These are phyloP conservation scores for Saguinus imperator DNA, from an alignment of 2,113 vertebrate species.

Conservation along the genomic window DNA sequence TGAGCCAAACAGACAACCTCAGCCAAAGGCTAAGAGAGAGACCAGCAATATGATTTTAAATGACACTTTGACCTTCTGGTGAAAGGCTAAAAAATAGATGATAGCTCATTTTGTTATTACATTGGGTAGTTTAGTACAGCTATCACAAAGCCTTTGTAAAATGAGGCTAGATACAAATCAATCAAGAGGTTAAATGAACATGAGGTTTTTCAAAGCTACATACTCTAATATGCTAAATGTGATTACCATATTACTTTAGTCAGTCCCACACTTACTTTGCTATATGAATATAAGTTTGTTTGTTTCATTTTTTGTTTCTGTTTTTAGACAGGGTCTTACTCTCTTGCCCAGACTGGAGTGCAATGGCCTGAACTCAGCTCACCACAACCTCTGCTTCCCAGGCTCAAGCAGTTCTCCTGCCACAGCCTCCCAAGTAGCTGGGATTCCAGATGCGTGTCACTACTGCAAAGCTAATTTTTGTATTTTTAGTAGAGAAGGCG, in stretches of 20 bases:
- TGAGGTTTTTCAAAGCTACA: constrained; percentile 48
- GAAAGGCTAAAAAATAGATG: constrained; percentile 56
- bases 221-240: constrained; percentile 52
- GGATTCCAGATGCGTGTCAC: too few species aligned
- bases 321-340: too few species aligned
- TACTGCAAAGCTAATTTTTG: too few species aligned
- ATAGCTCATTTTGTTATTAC: constrained; percentile 64
- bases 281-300: neutral
- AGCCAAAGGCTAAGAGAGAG: constrained; percentile 5
- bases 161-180: neutral
- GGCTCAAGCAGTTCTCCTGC: too few species aligned
- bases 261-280: constrained; percentile 37
- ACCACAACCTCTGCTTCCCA: too few species aligned
- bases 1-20: neutral
- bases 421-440: too few species aligned
- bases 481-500: too few species aligned
- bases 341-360: too few species aligned
- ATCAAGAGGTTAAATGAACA: neutral
- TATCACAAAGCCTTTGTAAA: constrained; percentile 46
- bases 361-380: too few species aligned
- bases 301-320: too few species aligned
- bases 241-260: constrained; percentile 67
- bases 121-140: constrained; percentile 32
- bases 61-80: constrained; percentile 5
- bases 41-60: constrained; percentile 40